A percentile compares a stretch with the other conserved stretches of the same genome.
phyloP scores from a whole-genome alignment of 2,888 invertebrate species.

The Octonoba sinensis region DNA sequence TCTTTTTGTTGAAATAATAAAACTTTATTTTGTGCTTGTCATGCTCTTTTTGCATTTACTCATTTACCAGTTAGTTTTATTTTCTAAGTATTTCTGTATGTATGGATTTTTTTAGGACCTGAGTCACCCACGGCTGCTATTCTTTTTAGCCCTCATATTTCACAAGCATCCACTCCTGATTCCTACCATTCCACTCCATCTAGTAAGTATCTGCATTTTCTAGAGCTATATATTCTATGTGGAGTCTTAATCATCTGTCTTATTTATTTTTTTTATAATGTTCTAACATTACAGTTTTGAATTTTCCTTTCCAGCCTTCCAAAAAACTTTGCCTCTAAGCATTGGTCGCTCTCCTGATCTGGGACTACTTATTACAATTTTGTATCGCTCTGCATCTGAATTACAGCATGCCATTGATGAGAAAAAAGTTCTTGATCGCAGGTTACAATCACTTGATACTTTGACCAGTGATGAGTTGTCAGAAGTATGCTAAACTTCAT shows the following conservation, averaged over 20 bases:
- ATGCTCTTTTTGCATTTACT: not conserved
- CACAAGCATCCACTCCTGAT: slow-evolving; percentile 42
- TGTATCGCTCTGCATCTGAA: slow-evolving; percentile 46
- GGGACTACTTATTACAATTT: slow-evolving; percentile 44
- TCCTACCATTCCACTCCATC: slow-evolving; percentile 39
- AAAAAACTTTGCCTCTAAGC: slow-evolving; percentile 28
- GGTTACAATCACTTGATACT: slow-evolving; percentile 45
- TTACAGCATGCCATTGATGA: slow-evolving; percentile 36
- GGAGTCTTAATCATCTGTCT: no score
- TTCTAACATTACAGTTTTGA: not conserved
- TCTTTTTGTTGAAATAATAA: not conserved
- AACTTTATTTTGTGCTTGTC: no score
- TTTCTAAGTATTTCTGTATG: not conserved
- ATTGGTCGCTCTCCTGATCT: slow-evolving; percentile 50
- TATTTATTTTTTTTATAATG: no score
- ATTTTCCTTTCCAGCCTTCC: slow-evolving; percentile 21
- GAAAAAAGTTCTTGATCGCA: slow-evolving; percentile 40
- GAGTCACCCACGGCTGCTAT: slow-evolving; percentile 48
- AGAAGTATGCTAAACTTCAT: slow-evolving; percentile 28
- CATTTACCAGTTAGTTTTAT: not conserved
- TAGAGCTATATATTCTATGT: no score
- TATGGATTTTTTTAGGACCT: slow-evolving; percentile 23
- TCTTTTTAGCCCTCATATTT: slow-evolving; percentile 46
- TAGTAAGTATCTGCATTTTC: slow-evolving; percentile 17
- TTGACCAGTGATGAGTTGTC: slow-evolving; percentile 54